Conservation (phyloP, 2,113 vertebrate genomes). For the Vireo altiloquus region DNA sequence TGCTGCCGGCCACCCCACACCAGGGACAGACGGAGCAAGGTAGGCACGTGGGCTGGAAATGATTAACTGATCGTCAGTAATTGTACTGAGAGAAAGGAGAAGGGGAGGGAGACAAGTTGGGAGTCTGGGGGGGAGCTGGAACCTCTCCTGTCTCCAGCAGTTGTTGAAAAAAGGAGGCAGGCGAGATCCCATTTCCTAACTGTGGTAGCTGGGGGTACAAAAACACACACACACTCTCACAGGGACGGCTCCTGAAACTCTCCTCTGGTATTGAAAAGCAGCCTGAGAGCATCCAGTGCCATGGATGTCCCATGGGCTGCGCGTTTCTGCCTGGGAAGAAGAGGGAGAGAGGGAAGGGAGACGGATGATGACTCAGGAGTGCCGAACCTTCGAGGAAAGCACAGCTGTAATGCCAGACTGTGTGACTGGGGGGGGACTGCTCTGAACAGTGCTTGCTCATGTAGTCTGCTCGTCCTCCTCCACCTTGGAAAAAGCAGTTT, state of each 20-base stretch:
- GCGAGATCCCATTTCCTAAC: not conserved
- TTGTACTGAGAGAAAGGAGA: not conserved
- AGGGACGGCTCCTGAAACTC: not conserved
- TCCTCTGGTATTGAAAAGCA: rapidly evolving
- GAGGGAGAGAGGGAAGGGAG: not conserved
- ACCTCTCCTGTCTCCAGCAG: not conserved
- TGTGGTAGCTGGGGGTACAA: not conserved
- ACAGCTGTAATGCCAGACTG: not conserved
- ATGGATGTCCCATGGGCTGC: rapidly evolving
- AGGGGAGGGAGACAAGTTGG: not conserved
- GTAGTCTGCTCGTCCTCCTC: not conserved
- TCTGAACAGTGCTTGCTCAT: not conserved
- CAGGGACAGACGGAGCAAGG: not conserved
- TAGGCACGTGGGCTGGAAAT: not conserved
- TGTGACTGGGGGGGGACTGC: not conserved
- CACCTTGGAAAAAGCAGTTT: not conserved
- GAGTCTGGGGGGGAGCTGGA: not conserved
- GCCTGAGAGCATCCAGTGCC: not conserved
- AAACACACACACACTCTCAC: not conserved
- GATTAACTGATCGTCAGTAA: rapidly evolving
- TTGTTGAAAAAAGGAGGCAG: not conserved
- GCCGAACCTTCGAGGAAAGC: not conserved
- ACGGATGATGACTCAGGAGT: not conserved
- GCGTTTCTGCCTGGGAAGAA: not conserved
- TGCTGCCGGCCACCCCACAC: not conserved